Conservation (phyloP, 2,113 vertebrate genomes). For the Nansenia antarctica region DNA sequence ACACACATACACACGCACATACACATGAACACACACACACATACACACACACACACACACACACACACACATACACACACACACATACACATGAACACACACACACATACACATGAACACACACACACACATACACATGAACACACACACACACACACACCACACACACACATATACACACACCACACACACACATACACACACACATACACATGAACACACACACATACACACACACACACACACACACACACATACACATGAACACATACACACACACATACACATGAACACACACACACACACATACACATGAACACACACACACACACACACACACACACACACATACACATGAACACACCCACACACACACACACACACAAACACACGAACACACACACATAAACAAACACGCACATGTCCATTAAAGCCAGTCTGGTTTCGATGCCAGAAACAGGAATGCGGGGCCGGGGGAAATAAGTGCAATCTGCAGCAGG, state of each 20-base stretch:
- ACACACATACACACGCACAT: neutral
- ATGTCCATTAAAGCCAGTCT: no score
- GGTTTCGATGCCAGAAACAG: slow-evolving; percentile 61
- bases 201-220: no score
- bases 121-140: slow-evolving; percentile 5
- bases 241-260: slow-evolving; percentile 5
- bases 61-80: no score
- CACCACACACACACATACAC: no score
- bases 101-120: no score
- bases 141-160: no score
- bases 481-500: slow-evolving; percentile 77
- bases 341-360: slow-evolving; percentile 11
- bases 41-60: no score
- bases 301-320: neutral
- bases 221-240: no score
- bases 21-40: neutral
- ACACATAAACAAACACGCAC: neutral
- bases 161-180: no score
- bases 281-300: no score
- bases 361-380: no score
- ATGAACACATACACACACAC: no score
- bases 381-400: neutral
- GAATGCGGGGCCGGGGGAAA: slow-evolving; percentile 72
- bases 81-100: neutral
- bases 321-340: neutral